A percentile compares a stretch with the other conserved stretches of the same genome.
Conservation (phyloP, 2,797 vertebrate genomes). For the Ptychobarbus kaznakovi region DNA sequence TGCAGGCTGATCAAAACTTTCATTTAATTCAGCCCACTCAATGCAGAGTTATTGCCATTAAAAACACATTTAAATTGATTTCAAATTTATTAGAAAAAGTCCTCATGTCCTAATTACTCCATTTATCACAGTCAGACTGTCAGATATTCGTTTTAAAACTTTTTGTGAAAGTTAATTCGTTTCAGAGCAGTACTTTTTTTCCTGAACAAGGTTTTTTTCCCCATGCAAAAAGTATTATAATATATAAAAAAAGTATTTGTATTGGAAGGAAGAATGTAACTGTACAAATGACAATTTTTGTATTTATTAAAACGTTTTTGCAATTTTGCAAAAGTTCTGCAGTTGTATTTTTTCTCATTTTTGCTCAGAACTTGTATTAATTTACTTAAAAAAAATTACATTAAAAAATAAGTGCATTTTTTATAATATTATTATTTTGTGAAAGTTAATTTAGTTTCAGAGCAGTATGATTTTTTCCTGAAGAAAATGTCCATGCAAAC, state of each 20-base stretch:
- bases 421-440: background rate
- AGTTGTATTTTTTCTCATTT: constrained; percentile 46
- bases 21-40: constrained; percentile 77
- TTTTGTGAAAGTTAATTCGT: constrained; percentile 5
- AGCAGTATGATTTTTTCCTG: background rate
- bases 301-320: background rate
- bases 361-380: background rate
- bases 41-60: constrained; percentile 75
- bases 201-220: background rate
- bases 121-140: constrained; percentile 68
- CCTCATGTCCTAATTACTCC: constrained; percentile 64
- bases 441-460: background rate
- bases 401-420: constrained; percentile 39
- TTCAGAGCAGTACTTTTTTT: background rate
- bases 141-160: constrained; percentile 55
- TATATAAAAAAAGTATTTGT: background rate
- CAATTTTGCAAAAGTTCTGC: constrained; percentile 11
- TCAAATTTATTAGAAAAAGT: constrained; percentile 61
- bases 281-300: background rate
- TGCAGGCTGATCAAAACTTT: constrained; percentile 62
- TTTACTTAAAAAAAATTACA: constrained; percentile 52
- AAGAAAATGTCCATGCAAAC: background rate
- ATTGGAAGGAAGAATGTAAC: background rate
- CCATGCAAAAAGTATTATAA: background rate
- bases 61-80: constrained; percentile 44